Percentiles rank a stretch among this genome's conserved stretches.
Conservation (phyloP, 2,888 invertebrate genomes). For the Cotesia congregata region DNA sequence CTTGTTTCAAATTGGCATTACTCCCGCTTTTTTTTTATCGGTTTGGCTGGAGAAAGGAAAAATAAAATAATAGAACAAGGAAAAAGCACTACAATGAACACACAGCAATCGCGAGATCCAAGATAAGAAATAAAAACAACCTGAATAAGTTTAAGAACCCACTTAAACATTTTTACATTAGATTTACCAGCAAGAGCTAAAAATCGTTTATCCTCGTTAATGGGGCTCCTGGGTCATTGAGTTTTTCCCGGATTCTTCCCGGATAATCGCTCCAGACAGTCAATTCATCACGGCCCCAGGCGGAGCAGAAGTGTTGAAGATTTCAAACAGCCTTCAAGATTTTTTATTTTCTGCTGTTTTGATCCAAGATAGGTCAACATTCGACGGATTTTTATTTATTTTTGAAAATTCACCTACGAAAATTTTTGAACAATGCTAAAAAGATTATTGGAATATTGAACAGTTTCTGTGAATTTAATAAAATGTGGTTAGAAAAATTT, state of each 20-base stretch:
- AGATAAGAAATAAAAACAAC: neutral
- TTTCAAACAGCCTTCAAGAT: neutral
- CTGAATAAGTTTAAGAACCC: neutral
- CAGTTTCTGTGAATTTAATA: no score
- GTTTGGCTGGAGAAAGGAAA: neutral
- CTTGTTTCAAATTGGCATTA: conserved; percentile 14
- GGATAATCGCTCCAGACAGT: conserved; percentile 33
- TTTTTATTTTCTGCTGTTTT: neutral
- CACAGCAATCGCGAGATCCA: neutral
- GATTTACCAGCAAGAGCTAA: conserved; percentile 4
- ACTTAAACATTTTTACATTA: conserved; percentile 15
- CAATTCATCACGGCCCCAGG: conserved; percentile 27
- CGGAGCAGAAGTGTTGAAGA: conserved; percentile 24
- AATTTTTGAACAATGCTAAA: no score
- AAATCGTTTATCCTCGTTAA: conserved; percentile 29
- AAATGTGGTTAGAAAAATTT: no score
- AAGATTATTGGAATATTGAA: no score
- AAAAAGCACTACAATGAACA: neutral
- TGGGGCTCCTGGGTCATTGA: conserved; percentile 23
- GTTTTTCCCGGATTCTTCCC: conserved; percentile 9
- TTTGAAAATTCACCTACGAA: no score
- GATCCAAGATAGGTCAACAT: neutral
- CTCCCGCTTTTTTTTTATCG: conserved; percentile 9
- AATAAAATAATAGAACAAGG: neutral
- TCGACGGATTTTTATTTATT: no score